A percentile compares a stretch with the other conserved stretches of the same genome.
These are phyloP conservation scores for Tychaedon coryphoeus DNA, from an alignment of 2,113 vertebrate species.

Conservation along the genomic window DNA sequence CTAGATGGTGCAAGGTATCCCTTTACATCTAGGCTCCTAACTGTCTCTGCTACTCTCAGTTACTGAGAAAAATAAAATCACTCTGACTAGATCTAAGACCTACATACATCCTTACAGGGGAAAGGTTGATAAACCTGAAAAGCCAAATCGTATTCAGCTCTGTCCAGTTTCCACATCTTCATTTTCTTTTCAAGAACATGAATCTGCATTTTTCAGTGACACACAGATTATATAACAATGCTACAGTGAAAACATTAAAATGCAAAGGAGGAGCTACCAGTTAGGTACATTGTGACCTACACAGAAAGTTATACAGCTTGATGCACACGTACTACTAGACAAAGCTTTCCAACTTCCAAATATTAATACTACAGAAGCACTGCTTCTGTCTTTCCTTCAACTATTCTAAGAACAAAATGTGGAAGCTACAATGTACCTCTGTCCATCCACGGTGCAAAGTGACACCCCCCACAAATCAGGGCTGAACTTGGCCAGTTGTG, in stretches of 20 bases:
- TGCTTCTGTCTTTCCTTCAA: not conserved
- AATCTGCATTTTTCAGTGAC: not conserved
- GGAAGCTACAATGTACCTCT: constrained; percentile 78
- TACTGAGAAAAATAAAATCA: not conserved
- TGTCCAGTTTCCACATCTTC: not conserved
- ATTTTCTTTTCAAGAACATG: not conserved
- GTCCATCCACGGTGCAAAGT: constrained; percentile 96
- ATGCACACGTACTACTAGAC: not conserved
- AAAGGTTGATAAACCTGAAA: not conserved
- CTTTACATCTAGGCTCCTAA: not conserved
- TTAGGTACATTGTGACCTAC: not conserved
- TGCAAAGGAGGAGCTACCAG: not conserved
- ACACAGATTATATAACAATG: not conserved
- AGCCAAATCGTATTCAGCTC: not conserved
- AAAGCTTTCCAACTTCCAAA: not conserved
- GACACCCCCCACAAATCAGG: constrained; percentile 95
- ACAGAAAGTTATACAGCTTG: not conserved
- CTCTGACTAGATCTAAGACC: not conserved
- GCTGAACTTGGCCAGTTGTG: constrained; percentile 96
- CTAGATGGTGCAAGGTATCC: not conserved
- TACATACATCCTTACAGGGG: not conserved
- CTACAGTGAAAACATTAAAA: not conserved
- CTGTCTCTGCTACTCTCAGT: not conserved
- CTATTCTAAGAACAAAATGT: not conserved
- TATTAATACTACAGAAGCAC: not conserved